Evolutionary conservation across 2,113 vertebrate genomes (phyloP).

Genomic region (Pomatostomus ruficeps): DNA sequence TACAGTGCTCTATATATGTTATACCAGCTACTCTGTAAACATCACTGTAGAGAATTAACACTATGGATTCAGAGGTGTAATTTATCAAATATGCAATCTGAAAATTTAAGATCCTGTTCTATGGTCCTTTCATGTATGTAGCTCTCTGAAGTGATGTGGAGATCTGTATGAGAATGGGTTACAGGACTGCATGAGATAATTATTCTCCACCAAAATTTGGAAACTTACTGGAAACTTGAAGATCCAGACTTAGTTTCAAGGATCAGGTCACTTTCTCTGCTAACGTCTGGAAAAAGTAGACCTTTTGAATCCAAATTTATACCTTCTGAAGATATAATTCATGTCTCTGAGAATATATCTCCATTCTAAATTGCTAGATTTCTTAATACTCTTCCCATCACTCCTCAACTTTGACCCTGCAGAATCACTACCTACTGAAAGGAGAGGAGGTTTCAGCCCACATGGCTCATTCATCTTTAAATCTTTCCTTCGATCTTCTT

Average conservation of each 20-base stretch:
- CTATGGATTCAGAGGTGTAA: background rate
- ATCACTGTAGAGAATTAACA: slow-evolving; percentile 26
- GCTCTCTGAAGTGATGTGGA: background rate
- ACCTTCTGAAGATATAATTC: slow-evolving; percentile 24
- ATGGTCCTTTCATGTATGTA: background rate
- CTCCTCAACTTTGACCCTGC: slow-evolving; percentile 58
- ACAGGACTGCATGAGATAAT: background rate
- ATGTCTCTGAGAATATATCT: slow-evolving; percentile 52
- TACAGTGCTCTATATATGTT: slow-evolving; percentile 30
- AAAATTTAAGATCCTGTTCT: background rate
- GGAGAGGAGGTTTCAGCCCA: slow-evolving; percentile 47
- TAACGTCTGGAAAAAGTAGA: background rate
- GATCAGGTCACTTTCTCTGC: background rate
- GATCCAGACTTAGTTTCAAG: background rate
- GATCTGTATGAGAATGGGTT: background rate
- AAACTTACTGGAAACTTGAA: background rate
- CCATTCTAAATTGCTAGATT: slow-evolving; percentile 62
- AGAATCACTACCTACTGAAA: slow-evolving; percentile 41
- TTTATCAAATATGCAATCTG: slow-evolving; percentile 10
- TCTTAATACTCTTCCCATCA: slow-evolving; percentile 70
- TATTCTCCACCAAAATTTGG: background rate
- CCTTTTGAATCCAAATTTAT: background rate
- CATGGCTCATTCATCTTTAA: slow-evolving; percentile 53
- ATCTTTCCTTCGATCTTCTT: slow-evolving; percentile 35
- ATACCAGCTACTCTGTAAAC: slow-evolving; percentile 26